These are phyloP conservation scores for Melanogrammus aeglefinus DNA, from an alignment of 2,797 vertebrate genomes.

Conservation along the genomic window DNA sequence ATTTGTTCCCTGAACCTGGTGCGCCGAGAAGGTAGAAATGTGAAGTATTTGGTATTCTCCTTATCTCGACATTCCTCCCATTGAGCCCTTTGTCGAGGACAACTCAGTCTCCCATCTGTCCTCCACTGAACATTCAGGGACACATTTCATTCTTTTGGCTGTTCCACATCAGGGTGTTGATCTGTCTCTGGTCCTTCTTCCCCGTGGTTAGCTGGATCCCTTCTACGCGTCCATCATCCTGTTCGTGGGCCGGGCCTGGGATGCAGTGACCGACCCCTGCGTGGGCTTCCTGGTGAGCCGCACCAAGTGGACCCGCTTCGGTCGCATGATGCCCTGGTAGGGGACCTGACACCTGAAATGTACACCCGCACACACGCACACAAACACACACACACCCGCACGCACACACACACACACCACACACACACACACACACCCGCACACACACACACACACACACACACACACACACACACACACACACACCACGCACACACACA, in stretches of 20 bases:
- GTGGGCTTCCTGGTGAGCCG: slow-evolving; percentile 93
- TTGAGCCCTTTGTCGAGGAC: background rate
- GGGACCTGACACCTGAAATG: slow-evolving; percentile 36
- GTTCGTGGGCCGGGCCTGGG: slow-evolving; percentile 90
- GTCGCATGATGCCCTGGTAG: slow-evolving; percentile 95
- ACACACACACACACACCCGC: background rate
- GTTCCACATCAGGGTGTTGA: background rate
- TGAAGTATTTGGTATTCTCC: background rate
- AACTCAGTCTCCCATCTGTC: background rate
- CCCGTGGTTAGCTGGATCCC: slow-evolving; percentile 72
- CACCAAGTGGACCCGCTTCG: slow-evolving; percentile 81
- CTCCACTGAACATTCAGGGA: slow-evolving; percentile 3
- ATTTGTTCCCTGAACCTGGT: background rate
- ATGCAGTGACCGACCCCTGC: slow-evolving; percentile 89
- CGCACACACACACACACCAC: too few species aligned
- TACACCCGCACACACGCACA: background rate
- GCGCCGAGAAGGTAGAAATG: background rate
- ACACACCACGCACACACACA: too few species aligned
- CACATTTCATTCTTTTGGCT: slow-evolving; percentile 12
- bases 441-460: too few species aligned
- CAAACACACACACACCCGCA: background rate
- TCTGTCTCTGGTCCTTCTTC: background rate
- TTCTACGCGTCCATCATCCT: slow-evolving; percentile 90
- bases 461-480: background rate
- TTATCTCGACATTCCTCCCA: background rate